Evolutionary conservation across 2,113 vertebrate species (phyloP).

Genomic region (Sardina pilchardus): DNA sequence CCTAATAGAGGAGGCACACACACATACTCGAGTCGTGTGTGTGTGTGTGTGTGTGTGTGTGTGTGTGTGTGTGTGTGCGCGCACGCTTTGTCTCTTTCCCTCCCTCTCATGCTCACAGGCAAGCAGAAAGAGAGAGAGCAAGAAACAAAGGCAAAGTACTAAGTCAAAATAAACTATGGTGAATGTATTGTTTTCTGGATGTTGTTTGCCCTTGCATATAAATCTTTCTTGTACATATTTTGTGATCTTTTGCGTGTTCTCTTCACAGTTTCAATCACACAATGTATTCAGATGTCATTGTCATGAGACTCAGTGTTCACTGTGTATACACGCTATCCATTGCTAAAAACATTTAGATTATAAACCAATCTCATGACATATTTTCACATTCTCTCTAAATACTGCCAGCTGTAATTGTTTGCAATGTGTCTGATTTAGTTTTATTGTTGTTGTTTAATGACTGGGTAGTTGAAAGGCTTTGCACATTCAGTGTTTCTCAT

Average conservation of each 20-base stretch:
- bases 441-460: not conserved
- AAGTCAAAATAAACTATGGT: not conserved
- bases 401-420: not conserved
- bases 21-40: not conserved
- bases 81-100: not conserved
- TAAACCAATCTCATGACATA: not conserved
- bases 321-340: not conserved
- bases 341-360: not conserved
- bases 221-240: not conserved
- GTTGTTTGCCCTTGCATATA: not conserved
- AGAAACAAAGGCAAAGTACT: not conserved
- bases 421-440: not conserved
- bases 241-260: not conserved
- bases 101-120: not conserved
- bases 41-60: too few species aligned
- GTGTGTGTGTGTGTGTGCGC: too few species aligned
- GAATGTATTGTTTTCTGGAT: not conserved
- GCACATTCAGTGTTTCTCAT: not conserved
- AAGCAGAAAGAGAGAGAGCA: not conserved
- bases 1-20: slow-evolving; percentile 15
- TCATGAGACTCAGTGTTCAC: not conserved
- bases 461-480: not conserved
- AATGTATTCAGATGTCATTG: not conserved
- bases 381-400: not conserved
- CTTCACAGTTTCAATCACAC: not conserved